A percentile compares a stretch with the other conserved stretches of the same genome.
phyloP scores from a whole-genome alignment of 2,888 invertebrate genomes.

The Nemotelus nigrinus region DNA sequence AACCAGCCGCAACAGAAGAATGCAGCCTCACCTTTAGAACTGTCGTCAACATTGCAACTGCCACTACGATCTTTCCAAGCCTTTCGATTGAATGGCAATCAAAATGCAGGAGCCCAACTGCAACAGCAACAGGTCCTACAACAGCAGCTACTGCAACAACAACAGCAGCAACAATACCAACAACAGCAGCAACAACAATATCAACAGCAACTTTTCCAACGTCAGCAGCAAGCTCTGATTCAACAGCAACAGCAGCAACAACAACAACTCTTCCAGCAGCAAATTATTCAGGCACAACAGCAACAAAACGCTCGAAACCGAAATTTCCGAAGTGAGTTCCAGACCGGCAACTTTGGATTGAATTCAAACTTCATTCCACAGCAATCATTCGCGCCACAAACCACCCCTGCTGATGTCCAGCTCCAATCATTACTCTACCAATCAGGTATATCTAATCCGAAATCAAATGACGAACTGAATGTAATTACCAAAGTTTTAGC shows the following conservation, averaged over 20 bases:
- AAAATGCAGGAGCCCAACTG: constrained; percentile 11
- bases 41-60: constrained; percentile 56
- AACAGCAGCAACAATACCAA: constrained; percentile 45
- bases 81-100: constrained; percentile 53
- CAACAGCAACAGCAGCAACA: constrained; percentile 46
- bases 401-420: constrained; percentile 64
- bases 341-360: constrained; percentile 73
- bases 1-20: constrained; percentile 54
- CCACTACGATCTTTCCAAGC: constrained; percentile 58
- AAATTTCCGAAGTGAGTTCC: constrained; percentile 69
- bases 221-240: constrained; percentile 49
- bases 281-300: constrained; percentile 36
- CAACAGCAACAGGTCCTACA: constrained; percentile 22
- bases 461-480: constrained; percentile 74
- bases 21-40: constrained; percentile 54
- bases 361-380: constrained; percentile 59
- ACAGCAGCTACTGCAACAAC: constrained; percentile 57
- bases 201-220: constrained; percentile 11
- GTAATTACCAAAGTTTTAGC: constrained; percentile 84
- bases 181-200: constrained; percentile 41
- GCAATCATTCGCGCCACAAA: constrained; percentile 55
- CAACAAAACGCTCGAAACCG: constrained; percentile 56
- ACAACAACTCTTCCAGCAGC: constrained; percentile 2
- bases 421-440: constrained; percentile 73
- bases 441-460: constrained; percentile 72